Percentiles rank a stretch among this genome's conserved stretches.
Conservation (phyloP, 1,140 invertebrate species). For the Galleria mellonella region DNA sequence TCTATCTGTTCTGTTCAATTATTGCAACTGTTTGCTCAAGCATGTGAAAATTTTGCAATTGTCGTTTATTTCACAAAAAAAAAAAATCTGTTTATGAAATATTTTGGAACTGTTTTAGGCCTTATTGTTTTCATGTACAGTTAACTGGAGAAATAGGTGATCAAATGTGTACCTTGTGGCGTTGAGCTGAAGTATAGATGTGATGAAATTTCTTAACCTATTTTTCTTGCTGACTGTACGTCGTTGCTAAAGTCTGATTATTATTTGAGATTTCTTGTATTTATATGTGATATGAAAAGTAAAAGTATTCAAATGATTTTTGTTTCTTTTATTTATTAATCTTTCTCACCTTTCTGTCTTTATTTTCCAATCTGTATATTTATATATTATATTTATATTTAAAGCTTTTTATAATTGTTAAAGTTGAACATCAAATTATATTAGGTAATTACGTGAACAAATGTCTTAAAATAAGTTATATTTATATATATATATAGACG, state of each 20-base stretch:
- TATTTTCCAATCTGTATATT: slow-evolving; percentile 8
- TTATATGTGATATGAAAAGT: slow-evolving; percentile 58
- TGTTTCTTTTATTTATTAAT: slow-evolving; percentile 38
- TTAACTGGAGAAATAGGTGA: no score
- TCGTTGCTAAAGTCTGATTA: slow-evolving; percentile 33
- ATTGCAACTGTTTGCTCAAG: slow-evolving; percentile 58
- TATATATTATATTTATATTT: slow-evolving; percentile 28
- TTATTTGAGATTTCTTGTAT: slow-evolving; percentile 52
- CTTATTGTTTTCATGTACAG: slow-evolving; percentile 5
- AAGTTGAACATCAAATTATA: background rate
- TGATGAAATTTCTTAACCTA: no score
- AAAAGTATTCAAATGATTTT: slow-evolving; percentile 47
- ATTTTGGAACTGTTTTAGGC: background rate
- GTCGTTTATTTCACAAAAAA: slow-evolving; percentile 10
- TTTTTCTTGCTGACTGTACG: background rate
- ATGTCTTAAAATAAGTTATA: slow-evolving; percentile 20
- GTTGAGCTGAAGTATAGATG: no score
- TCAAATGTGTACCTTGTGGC: no score
- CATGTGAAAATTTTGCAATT: slow-evolving; percentile 10
- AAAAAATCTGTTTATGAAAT: background rate
- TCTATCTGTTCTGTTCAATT: slow-evolving; percentile 32
- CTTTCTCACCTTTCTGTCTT: no score
- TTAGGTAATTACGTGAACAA: background rate
- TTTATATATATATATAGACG: slow-evolving; percentile 20
- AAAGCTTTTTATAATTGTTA: slow-evolving; percentile 46